Conservation (phyloP, 2,888 invertebrate species). For the Polyommatus iphigenia region DNA sequence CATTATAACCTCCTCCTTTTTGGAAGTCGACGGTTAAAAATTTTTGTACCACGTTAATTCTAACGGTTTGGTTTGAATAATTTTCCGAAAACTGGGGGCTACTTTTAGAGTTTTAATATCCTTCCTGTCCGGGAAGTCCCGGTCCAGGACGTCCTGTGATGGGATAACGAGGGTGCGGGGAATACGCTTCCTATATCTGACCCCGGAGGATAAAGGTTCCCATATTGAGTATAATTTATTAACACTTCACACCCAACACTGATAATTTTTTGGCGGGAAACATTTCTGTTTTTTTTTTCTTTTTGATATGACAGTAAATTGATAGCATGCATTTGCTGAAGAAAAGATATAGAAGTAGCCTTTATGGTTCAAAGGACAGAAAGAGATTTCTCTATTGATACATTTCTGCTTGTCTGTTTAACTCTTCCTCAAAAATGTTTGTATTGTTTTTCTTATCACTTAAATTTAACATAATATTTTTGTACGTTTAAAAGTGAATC, state of each 20-base stretch:
- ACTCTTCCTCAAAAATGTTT: too few species aligned
- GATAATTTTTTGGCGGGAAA: background rate
- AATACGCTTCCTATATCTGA: conserved; percentile 18
- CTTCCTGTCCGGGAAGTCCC: conserved; percentile 19
- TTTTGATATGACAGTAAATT: background rate
- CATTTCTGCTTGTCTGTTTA: too few species aligned
- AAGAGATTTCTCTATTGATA: too few species aligned
- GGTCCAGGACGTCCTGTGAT: background rate
- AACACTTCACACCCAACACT: conserved; percentile 3
- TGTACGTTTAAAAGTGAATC: too few species aligned
- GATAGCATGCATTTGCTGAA: background rate
- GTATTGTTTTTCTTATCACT: too few species aligned
- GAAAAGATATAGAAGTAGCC: too few species aligned
- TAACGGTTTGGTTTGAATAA: background rate
- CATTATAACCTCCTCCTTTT: too few species aligned
- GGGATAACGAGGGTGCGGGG: conserved; percentile 26
- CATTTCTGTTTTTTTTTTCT: background rate
- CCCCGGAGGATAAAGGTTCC: conserved; percentile 20
- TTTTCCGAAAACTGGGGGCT: background rate
- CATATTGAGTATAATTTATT: conserved; percentile 32
- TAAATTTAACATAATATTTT: too few species aligned
- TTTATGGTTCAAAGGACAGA: too few species aligned
- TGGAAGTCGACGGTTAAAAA: too few species aligned
- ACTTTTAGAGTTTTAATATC: conserved; percentile 16
- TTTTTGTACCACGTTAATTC: background rate